These are phyloP conservation scores for Aphrocallistes beatrix DNA, from an alignment of 37 sponge, comb jelly and placozoan species.

Conservation along the genomic window DNA sequence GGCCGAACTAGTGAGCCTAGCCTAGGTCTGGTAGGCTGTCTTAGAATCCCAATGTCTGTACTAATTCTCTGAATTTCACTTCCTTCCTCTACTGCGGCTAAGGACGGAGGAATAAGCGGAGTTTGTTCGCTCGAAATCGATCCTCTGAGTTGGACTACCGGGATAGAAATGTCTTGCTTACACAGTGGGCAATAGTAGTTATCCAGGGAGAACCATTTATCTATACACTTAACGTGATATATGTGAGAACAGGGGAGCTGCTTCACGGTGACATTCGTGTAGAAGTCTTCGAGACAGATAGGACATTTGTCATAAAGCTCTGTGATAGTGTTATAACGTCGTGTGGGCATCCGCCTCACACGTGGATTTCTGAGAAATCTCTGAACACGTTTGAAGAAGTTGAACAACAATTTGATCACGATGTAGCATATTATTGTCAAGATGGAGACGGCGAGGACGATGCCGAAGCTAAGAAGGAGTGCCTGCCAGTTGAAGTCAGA, in stretches of 20 bases:
- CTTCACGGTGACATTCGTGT: background rate
- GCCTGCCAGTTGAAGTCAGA: conserved; percentile 14
- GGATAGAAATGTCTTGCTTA: background rate
- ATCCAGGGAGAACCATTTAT: background rate
- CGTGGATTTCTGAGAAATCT: background rate
- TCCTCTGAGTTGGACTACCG: background rate
- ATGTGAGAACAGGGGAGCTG: background rate
- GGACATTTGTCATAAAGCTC: background rate
- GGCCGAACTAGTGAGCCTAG: background rate
- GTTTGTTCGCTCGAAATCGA: background rate
- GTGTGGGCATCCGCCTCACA: background rate
- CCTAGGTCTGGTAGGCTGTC: background rate
- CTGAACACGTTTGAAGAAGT: background rate
- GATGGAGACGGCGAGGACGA: background rate
- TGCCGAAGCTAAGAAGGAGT: background rate
- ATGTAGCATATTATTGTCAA: background rate
- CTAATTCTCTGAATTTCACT: background rate
- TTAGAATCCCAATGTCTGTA: background rate
- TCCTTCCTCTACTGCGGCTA: background rate
- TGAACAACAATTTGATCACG: background rate
- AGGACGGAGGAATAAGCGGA: background rate
- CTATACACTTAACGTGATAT: background rate
- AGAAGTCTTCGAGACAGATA: background rate
- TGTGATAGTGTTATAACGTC: background rate
- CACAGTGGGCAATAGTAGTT: background rate